A percentile compares a stretch with the other conserved stretches of the same genome.
Evolutionary conservation across 2,113 vertebrate genomes (phyloP).

Genomic region (Cyprinodon variegatus): DNA sequence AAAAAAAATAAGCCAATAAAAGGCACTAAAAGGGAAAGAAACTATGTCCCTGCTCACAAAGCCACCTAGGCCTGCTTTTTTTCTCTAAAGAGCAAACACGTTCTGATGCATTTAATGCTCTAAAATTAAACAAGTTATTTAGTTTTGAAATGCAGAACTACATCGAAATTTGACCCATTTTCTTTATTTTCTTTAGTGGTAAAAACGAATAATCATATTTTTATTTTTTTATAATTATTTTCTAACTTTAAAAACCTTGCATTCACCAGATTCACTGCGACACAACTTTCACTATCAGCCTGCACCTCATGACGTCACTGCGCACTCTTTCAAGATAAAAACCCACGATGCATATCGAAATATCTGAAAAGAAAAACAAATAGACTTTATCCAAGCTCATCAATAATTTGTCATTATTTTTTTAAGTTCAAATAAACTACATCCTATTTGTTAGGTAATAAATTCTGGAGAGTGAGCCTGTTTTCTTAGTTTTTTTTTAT

Average conservation of each 20-base stretch:
- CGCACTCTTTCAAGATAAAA: neutral
- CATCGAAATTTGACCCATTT: neutral
- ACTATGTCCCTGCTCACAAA: neutral
- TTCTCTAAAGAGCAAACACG: neutral
- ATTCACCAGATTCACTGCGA: no score
- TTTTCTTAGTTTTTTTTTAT: neutral
- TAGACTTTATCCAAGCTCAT: neutral
- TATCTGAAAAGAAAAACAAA: neutral
- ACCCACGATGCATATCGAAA: neutral
- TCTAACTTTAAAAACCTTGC: no score
- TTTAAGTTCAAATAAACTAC: neutral
- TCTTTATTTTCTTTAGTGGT: no score
- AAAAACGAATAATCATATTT: no score
- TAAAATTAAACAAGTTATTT: neutral
- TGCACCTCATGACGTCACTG: neutral
- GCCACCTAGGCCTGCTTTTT: no score
- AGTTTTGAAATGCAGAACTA: neutral
- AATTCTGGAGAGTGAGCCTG: neutral
- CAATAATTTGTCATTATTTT: neutral
- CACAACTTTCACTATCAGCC: no score
- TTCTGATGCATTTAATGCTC: no score
- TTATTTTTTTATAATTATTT: no score
- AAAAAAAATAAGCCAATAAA: slow-evolving; percentile 3
- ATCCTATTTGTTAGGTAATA: neutral
- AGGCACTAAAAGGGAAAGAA: neutral